These are phyloP conservation scores for Hybos culiciformis DNA, from an alignment of 2,888 invertebrate species.

Conservation along the genomic window DNA sequence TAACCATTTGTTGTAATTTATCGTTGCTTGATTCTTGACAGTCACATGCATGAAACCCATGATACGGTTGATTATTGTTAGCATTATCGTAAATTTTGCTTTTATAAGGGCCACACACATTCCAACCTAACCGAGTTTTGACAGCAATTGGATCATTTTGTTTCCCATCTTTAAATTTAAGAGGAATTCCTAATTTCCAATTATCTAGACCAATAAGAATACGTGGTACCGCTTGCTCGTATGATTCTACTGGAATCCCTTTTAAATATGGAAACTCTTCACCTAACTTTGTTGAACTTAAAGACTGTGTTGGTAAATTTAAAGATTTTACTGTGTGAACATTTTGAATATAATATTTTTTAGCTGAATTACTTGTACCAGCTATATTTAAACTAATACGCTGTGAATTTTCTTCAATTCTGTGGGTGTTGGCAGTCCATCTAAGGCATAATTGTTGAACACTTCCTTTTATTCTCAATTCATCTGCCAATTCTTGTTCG, in stretches of 20 bases:
- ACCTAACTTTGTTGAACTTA: background rate
- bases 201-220: conserved; percentile 9
- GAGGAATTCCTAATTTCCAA: background rate
- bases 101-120: background rate
- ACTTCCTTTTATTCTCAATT: too few relatives aligned
- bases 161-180: conserved; percentile 4
- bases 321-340: background rate
- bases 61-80: too few relatives aligned
- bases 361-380: background rate
- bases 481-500: too few relatives aligned
- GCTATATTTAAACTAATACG: background rate
- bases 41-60: conserved; percentile 5
- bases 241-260: conserved; percentile 9
- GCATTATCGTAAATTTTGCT: too few relatives aligned
- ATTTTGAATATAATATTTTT: background rate
- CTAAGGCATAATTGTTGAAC: background rate
- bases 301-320: background rate
- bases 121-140: conserved; percentile 10
- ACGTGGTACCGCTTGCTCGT: conserved; percentile 6
- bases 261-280: conserved; percentile 4
- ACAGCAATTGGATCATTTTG: conserved; percentile 1
- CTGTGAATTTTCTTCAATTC: conserved; percentile 3
- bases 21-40: conserved; percentile 3
- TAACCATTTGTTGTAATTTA: conserved; percentile 6
- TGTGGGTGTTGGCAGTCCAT: conserved; percentile 4